These are phyloP conservation scores for Zosterops lateralis DNA, from an alignment of 2,113 vertebrate species.

Conservation along the genomic window DNA sequence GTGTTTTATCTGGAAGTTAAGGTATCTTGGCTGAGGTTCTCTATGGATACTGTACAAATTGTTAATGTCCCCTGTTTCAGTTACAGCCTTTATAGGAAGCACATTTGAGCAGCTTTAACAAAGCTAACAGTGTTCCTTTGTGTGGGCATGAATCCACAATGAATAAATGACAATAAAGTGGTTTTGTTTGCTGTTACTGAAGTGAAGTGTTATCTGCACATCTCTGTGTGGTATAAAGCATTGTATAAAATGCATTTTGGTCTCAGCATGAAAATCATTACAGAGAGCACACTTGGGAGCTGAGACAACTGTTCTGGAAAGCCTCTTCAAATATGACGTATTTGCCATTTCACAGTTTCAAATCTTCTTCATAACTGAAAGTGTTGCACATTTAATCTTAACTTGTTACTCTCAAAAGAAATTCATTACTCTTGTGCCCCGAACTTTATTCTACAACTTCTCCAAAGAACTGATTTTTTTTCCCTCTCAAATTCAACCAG, in stretches of 20 bases:
- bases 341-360: constrained; percentile 49
- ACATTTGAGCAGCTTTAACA: not conserved
- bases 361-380: not conserved
- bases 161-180: constrained; percentile 36
- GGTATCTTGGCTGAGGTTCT: not conserved
- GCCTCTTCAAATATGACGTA: constrained; percentile 3
- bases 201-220: constrained; percentile 45
- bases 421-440: not conserved
- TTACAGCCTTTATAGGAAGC: not conserved
- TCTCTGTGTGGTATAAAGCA: constrained; percentile 18
- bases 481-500: not conserved
- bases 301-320: constrained; percentile 45
- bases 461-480: not conserved
- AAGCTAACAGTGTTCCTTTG: constrained; percentile 25
- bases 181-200: constrained; percentile 40
- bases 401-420: not conserved
- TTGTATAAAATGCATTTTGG: constrained; percentile 40
- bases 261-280: constrained; percentile 47
- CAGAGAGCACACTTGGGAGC: constrained; percentile 31
- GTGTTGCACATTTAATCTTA: constrained; percentile 14
- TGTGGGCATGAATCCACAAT: constrained; percentile 48
- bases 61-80: not conserved
- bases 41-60: not conserved
- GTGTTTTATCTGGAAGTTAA: not conserved
- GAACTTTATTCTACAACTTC: not conserved